phyloP scores from a whole-genome alignment of 2,888 invertebrate species.

The Drosophila neoperkinsi region DNA sequence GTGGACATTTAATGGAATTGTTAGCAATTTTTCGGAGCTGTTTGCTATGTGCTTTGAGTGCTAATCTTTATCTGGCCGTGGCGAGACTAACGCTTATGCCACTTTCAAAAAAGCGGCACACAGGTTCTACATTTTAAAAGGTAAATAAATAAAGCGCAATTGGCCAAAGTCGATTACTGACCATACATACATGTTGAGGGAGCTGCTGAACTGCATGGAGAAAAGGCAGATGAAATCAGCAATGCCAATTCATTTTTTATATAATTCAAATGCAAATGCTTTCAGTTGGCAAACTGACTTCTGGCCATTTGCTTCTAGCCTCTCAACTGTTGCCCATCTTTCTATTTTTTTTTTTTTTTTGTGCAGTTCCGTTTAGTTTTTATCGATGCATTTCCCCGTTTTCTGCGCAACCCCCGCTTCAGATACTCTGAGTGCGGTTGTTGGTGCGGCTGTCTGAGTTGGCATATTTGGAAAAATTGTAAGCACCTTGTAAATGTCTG shows the following conservation, averaged over 20 bases:
- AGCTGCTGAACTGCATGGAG: not conserved
- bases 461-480: constrained; percentile 78
- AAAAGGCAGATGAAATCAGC: constrained; percentile 54
- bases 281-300: constrained; percentile 39
- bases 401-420: not conserved
- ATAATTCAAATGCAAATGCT: constrained; percentile 73
- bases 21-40: constrained; percentile 36
- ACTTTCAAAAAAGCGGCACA: constrained; percentile 37
- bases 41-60: constrained; percentile 17
- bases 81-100: constrained; percentile 16
- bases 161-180: constrained; percentile 61
- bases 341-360: not conserved
- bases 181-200: constrained; percentile 10
- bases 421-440: constrained; percentile 10
- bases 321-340: constrained; percentile 2
- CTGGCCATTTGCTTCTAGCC: constrained; percentile 2
- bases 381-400: constrained; percentile 29
- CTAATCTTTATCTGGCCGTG: constrained; percentile 31
- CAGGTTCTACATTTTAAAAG: constrained; percentile 12
- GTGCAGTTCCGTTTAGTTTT: constrained; percentile 31
- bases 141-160: constrained; percentile 59
- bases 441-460: constrained; percentile 42
- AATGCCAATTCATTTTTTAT: constrained; percentile 74
- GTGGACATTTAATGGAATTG: constrained; percentile 18
- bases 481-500: constrained; percentile 67